Conservation (phyloP, 2,113 vertebrate species). For the Rhinoderma darwinii region DNA sequence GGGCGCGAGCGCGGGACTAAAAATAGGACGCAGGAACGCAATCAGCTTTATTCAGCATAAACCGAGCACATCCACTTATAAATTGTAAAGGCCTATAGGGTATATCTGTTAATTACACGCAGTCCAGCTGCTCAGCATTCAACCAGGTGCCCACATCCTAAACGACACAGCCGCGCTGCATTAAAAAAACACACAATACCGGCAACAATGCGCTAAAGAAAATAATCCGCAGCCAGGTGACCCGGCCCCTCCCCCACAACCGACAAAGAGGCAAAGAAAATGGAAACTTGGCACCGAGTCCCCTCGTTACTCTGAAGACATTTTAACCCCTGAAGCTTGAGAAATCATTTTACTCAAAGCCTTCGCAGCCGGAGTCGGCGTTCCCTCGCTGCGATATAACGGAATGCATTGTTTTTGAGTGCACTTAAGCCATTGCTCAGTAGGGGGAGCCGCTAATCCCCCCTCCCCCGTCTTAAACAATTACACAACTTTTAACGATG, state of each 20-base stretch:
- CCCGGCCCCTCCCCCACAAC: not conserved
- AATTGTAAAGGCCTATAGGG: constrained; percentile 35
- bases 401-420: not conserved
- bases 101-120: constrained; percentile 23
- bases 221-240: constrained; percentile 26
- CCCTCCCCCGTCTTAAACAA: not conserved
- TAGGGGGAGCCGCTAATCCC: constrained; percentile 27
- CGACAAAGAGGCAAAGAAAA: not conserved
- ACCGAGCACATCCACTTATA: not conserved
- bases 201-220: constrained; percentile 27
- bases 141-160: constrained; percentile 44
- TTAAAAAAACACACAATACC: not conserved
- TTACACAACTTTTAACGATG: not conserved
- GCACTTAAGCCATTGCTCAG: constrained; percentile 10
- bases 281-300: not conserved
- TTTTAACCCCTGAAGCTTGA: constrained; percentile 29
- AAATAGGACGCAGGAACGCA: constrained; percentile 40
- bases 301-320: not conserved
- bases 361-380: not conserved
- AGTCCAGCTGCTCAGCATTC: constrained; percentile 25
- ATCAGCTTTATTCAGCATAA: constrained; percentile 36
- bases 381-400: not conserved
- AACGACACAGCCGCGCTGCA: constrained; percentile 22
- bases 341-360: not conserved
- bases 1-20: not conserved